Evolutionary conservation across 1,140 invertebrate species (phyloP).

Genomic region (Portunus trituberculatus): DNA sequence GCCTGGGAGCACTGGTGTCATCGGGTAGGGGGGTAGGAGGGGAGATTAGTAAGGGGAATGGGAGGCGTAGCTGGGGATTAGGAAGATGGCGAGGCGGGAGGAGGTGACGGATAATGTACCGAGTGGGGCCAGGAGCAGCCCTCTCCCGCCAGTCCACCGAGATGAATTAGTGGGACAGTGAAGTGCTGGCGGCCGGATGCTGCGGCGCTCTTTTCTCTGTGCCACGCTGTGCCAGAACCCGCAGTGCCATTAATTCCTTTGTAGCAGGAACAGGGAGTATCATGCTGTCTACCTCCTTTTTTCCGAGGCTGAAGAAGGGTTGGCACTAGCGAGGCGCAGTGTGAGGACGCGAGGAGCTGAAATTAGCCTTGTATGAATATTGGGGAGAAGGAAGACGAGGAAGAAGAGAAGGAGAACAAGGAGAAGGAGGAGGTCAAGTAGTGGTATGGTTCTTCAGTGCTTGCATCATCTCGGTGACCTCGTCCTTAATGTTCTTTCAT

Average conservation of each 20-base stretch:
- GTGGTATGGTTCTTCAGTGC: neutral
- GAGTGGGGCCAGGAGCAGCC: neutral
- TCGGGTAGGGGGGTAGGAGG: neutral
- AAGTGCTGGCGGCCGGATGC: constrained; percentile 33
- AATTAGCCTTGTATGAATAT: constrained; percentile 14
- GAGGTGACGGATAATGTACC: constrained; percentile 29
- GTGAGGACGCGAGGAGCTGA: neutral
- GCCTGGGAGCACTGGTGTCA: neutral
- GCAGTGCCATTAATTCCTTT: constrained; percentile 21
- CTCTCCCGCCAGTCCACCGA: neutral
- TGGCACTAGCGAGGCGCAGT: neutral
- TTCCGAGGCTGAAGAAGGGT: neutral
- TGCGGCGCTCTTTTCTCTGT: neutral
- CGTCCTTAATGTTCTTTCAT: neutral
- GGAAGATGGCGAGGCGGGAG: constrained; percentile 23
- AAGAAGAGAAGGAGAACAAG: neutral
- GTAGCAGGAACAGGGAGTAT: constrained; percentile 1
- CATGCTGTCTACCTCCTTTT: neutral
- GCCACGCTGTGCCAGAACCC: neutral
- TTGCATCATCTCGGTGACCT: neutral
- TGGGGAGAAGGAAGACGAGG: neutral
- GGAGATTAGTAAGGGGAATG: neutral
- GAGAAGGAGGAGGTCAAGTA: neutral
- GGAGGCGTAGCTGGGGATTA: neutral
- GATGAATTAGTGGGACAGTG: neutral